Base-by-base conservation (phyloP, 2,888 invertebrate genomes). In the Papilio protenor region DNA sequence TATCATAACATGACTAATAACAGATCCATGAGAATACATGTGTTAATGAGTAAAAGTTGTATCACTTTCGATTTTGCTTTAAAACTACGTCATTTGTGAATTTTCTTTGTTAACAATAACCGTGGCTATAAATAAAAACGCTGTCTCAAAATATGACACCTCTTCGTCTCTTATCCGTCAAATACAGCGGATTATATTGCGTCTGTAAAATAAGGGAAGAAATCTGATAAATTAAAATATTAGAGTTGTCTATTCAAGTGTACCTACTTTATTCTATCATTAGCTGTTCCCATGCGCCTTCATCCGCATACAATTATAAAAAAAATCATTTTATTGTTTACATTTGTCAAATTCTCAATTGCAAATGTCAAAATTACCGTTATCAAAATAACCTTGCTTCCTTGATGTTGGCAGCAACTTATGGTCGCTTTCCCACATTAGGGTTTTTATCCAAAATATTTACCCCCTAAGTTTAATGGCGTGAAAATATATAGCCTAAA, bases 1-100 rank as follows among this genome's bases (percentile, higher is more conserved):
- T 79, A 81, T 81, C 79, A 79, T 77, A 79, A 80, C 82, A 78
- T 87, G 85, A 85, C 85, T 87, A 86, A 87, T 81, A 81, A 80
- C 83, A 82, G 83, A 85, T 83, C 81, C 77, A 16, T 27, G 27
- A 27, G 27, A 27, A 80, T 83, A 84, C 81, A 84, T 86, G 90
- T 88, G 88, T 75, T 82, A 81, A 82, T 81, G 49, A 80, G 83
- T 81, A 81, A 83, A 81, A 83, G 82, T 81, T 81, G 78, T 80
- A 78, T 77, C 71, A 59, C 73, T 79, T 72, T 79, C 76, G 52
- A 72, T 76, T 73, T 59, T 27, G 61, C 47, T 57, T 76, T 64
- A 72, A 70, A 69, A 69, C 57, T 21, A 21, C 70, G 52, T 76
- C 66, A 52, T 61, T 61, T 18, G 23, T n/a, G 16, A 59, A 74